Evolutionary conservation across 1,140 invertebrate species (phyloP).

Genomic region (Caenorhabditis brenneri): DNA sequence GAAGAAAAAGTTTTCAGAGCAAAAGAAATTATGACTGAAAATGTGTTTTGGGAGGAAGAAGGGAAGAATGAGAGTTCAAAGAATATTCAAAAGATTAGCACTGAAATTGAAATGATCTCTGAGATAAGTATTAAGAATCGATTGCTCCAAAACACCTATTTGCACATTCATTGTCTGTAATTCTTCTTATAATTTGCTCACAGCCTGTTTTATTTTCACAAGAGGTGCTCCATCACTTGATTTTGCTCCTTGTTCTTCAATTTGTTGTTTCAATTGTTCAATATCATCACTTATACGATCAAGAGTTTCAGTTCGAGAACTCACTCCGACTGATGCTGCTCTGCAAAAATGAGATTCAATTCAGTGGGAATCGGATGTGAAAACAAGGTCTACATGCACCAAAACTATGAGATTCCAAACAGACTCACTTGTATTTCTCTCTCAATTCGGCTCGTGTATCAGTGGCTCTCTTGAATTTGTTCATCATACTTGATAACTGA

Average conservation of each 20-base stretch:
- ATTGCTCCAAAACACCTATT: conserved; percentile 84
- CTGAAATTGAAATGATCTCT: conserved; percentile 72
- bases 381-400: no score
- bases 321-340: conserved; percentile 80
- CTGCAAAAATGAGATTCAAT: conserved; percentile 76
- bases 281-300: conserved; percentile 82
- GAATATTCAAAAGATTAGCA: conserved; percentile 4
- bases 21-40: no score
- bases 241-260: conserved; percentile 86
- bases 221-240: conserved; percentile 92
- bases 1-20: no score
- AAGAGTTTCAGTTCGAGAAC: conserved; percentile 81
- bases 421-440: conserved; percentile 75
- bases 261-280: conserved; percentile 86
- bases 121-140: conserved; percentile 78
- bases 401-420: conserved; percentile 73
- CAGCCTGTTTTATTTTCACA: conserved; percentile 85
- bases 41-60: no score
- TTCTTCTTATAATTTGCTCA: conserved; percentile 83
- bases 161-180: conserved; percentile 87
- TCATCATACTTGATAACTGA: conserved; percentile 80
- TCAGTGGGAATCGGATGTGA: no score
- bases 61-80: background rate
- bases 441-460: conserved; percentile 55
- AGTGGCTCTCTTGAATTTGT: conserved; percentile 76